phyloP scores from a whole-genome alignment of 1,140 invertebrate genomes.

The Calliphora vicina region DNA sequence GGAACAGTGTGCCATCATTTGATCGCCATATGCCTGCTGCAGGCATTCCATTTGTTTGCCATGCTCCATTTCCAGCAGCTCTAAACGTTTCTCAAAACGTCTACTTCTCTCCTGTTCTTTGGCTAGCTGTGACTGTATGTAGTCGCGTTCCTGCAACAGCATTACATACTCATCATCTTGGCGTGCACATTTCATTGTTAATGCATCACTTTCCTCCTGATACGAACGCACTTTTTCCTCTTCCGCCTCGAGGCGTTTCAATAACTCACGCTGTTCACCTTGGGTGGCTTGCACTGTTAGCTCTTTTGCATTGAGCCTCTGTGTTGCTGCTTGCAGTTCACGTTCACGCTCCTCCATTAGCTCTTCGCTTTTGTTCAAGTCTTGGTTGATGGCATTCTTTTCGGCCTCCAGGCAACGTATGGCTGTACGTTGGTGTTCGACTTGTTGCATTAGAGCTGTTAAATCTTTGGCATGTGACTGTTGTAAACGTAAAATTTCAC shows the following conservation, averaged over 20 bases:
- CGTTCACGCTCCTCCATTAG: conserved; percentile 53
- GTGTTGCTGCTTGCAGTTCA: conserved; percentile 45
- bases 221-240: conserved; percentile 39
- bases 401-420: conserved; percentile 40
- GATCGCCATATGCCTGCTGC: conserved; percentile 74
- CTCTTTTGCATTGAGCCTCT: conserved; percentile 46
- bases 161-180: conserved; percentile 55
- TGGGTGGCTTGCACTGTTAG: conserved; percentile 43
- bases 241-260: conserved; percentile 40
- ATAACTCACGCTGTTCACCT: conserved; percentile 39
- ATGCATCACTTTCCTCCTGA: conserved; percentile 43
- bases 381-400: conserved; percentile 38
- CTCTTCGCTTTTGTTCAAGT: conserved; percentile 53
- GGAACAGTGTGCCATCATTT: conserved; percentile 50
- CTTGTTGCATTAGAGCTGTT: conserved; percentile 40
- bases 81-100: conserved; percentile 73
- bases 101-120: conserved; percentile 71
- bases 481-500: conserved; percentile 47
- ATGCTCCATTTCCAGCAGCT: conserved; percentile 78
- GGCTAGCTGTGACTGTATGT: conserved; percentile 65
- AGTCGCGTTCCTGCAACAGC: conserved; percentile 51
- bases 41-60: conserved; percentile 78
- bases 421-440: conserved; percentile 41
- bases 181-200: conserved; percentile 47
- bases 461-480: conserved; percentile 43